Evolutionary conservation across 1,140 invertebrate genomes (phyloP).

Genomic region (Pissodes strobi): DNA sequence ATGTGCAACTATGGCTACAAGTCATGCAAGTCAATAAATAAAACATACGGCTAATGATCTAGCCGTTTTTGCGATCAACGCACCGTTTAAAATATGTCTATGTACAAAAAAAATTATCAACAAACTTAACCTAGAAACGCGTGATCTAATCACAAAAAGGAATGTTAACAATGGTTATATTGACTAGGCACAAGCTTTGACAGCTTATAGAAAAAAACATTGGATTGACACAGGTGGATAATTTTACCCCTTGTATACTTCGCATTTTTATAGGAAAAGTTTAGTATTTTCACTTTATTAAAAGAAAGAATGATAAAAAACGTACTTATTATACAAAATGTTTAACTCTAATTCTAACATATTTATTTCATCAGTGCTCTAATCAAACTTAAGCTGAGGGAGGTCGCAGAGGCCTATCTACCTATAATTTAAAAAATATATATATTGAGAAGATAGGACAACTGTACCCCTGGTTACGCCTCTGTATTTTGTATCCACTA

Average conservation of each 20-base stretch:
- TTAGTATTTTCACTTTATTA: not conserved
- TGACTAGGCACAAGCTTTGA: too few relatives aligned
- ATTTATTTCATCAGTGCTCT: too few relatives aligned
- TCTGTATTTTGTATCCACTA: too few relatives aligned
- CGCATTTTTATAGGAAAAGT: too few relatives aligned
- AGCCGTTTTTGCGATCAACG: not conserved
- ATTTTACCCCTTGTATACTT: too few relatives aligned
- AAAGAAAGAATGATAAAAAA: not conserved
- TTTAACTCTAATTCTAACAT: too few relatives aligned
- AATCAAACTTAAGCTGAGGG: too few relatives aligned
- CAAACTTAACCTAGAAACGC: conserved; percentile 45
- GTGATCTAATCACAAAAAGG: conserved; percentile 47
- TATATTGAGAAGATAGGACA: too few relatives aligned
- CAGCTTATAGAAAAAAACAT: not conserved
- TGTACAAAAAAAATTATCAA: conserved; percentile 49
- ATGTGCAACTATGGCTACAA: not conserved
- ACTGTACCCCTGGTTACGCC: too few relatives aligned
- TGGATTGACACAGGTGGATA: not conserved
- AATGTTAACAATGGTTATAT: conserved; percentile 43
- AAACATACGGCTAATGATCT: not conserved
- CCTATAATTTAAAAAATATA: too few relatives aligned
- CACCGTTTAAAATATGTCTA: conserved; percentile 41
- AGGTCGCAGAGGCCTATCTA: too few relatives aligned
- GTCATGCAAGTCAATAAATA: conserved; percentile 7
- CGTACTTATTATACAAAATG: not conserved